A percentile compares a stretch with the other conserved stretches of the same genome.
These are phyloP conservation scores for Typhlichthys subterraneus DNA, from an alignment of 2,797 vertebrate species.

Conservation along the genomic window DNA sequence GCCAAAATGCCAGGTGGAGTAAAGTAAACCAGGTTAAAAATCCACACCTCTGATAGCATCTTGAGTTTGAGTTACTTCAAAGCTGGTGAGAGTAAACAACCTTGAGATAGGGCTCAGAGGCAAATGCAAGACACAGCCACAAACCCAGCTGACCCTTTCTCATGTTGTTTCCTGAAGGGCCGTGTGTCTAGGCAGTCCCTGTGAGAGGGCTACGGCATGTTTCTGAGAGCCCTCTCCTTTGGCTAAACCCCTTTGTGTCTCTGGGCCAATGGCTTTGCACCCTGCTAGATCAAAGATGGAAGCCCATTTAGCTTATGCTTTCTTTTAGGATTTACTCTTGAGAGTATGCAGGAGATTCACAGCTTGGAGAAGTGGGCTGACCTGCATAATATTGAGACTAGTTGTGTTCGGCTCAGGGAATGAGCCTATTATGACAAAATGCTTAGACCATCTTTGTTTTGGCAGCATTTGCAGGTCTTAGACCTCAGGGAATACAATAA, in stretches of 20 bases:
- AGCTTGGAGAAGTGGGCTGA: slow-evolving; percentile 57
- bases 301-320: slow-evolving; percentile 72
- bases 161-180: slow-evolving; percentile 63
- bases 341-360: slow-evolving; percentile 63
- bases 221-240: slow-evolving; percentile 72
- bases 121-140: slow-evolving; percentile 56
- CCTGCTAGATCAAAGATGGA: slow-evolving; percentile 79
- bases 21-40: slow-evolving; percentile 46
- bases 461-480: slow-evolving; percentile 48
- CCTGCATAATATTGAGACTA: slow-evolving; percentile 63
- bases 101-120: slow-evolving; percentile 57
- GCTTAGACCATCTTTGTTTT: slow-evolving; percentile 60
- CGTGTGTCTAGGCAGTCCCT: slow-evolving; percentile 61
- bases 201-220: slow-evolving; percentile 73
- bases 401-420: slow-evolving; percentile 47
- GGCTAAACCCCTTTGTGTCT: slow-evolving; percentile 77
- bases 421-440: slow-evolving; percentile 60
- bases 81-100: slow-evolving; percentile 64
- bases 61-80: slow-evolving; percentile 64
- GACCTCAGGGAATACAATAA: slow-evolving; percentile 34
- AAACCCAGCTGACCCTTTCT: slow-evolving; percentile 52
- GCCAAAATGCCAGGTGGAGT: slow-evolving; percentile 25
- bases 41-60: slow-evolving; percentile 61
- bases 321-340: slow-evolving; percentile 75
- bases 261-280: slow-evolving; percentile 75